Conservation (phyloP, 2,888 invertebrate genomes). For the Pycnomerus fuliginosus region DNA sequence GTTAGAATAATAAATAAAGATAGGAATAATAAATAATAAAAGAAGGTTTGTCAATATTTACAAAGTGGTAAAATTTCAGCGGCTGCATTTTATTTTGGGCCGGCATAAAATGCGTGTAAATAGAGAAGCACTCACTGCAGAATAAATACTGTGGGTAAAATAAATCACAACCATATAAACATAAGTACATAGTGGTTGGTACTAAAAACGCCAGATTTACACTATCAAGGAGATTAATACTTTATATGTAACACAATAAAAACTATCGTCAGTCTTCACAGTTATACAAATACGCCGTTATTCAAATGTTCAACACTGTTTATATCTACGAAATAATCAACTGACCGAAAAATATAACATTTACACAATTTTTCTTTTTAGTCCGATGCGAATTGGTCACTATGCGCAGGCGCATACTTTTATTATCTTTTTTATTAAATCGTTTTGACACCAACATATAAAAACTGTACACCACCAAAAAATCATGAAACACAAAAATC, state of each 20-base stretch:
- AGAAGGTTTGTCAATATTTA: no score
- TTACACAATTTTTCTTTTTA: slow-evolving; percentile 43
- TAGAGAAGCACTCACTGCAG: background rate
- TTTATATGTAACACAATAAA: slow-evolving; percentile 52
- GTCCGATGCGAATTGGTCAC: slow-evolving; percentile 40
- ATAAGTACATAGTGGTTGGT: slow-evolving; percentile 17
- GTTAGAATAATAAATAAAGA: no score
- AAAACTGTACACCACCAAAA: slow-evolving; percentile 48
- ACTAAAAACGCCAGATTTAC: slow-evolving; percentile 47
- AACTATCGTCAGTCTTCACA: slow-evolving; percentile 53
- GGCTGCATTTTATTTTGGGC: no score
- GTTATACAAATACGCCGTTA: slow-evolving; percentile 51
- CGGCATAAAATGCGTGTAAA: slow-evolving; percentile 2
- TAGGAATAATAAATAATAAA: no score
- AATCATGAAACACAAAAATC: slow-evolving; percentile 35
- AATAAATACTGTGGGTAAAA: slow-evolving; percentile 8
- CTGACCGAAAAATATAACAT: slow-evolving; percentile 53
- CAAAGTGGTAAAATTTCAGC: no score
- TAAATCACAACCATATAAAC: slow-evolving; percentile 28
- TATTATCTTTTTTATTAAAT: slow-evolving; percentile 28
- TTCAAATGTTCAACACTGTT: slow-evolving; percentile 48
- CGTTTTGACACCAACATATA: slow-evolving; percentile 41
- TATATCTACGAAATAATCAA: slow-evolving; percentile 50
- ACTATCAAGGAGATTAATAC: slow-evolving; percentile 46
- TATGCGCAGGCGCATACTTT: slow-evolving; percentile 38